phyloP scores from a whole-genome alignment of 1,140 invertebrate species.

The Pogonomyrmex barbatus region DNA sequence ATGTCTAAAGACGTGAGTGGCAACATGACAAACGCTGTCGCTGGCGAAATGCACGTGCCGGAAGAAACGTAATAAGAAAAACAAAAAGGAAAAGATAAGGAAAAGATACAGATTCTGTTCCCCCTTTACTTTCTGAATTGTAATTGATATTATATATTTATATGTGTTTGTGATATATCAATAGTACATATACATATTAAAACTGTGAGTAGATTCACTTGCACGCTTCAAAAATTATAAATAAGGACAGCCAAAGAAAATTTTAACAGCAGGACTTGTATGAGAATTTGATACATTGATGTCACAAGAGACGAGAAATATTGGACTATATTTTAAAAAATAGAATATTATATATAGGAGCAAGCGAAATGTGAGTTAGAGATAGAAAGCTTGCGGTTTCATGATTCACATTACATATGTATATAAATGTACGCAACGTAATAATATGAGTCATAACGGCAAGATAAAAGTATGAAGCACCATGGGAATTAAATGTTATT shows the following conservation, averaged over 20 bases:
- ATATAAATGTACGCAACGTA: background rate
- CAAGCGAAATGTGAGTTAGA: background rate
- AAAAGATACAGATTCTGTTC: background rate
- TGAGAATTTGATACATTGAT: background rate
- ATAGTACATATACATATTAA: no score
- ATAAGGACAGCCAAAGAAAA: background rate
- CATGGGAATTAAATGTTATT: slow-evolving; percentile 11
- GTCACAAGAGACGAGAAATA: background rate
- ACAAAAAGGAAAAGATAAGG: background rate
- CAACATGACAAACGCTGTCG: background rate
- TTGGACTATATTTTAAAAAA: background rate
- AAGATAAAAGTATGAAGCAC: background rate
- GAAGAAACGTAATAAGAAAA: slow-evolving; percentile 7
- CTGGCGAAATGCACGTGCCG: background rate
- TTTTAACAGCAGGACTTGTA: background rate
- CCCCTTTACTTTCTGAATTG: background rate
- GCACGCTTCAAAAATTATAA: background rate
- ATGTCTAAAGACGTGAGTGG: background rate
- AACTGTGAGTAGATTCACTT: background rate
- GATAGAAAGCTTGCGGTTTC: background rate
- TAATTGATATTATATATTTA: background rate
- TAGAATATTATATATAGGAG: background rate
- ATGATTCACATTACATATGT: background rate
- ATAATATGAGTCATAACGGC: background rate
- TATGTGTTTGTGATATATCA: background rate